Conservation (phyloP, 2,888 invertebrate species). For the Elaeidobius kamerunicus region DNA sequence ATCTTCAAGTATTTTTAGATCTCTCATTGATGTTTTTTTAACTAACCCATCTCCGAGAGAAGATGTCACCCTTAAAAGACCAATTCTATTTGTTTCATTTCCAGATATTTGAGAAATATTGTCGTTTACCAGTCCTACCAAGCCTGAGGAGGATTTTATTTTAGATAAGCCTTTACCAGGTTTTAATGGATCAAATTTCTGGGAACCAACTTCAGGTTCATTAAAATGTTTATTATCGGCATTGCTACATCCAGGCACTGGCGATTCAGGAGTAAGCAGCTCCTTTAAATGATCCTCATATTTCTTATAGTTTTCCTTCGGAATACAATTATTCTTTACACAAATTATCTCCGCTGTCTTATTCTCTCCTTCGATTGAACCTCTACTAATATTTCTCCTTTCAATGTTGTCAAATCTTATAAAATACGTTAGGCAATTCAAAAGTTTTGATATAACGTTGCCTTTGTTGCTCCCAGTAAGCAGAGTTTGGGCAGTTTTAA, state of each 20-base stretch:
- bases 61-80: slow-evolving; percentile 4
- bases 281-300: slow-evolving; percentile 44
- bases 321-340: slow-evolving; percentile 41
- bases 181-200: slow-evolving; percentile 62
- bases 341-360: slow-evolving; percentile 44
- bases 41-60: slow-evolving; percentile 3
- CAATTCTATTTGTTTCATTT: neutral
- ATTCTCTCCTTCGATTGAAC: slow-evolving; percentile 41
- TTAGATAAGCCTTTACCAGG: slow-evolving; percentile 60
- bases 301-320: slow-evolving; percentile 44
- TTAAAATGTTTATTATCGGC: neutral
- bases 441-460: slow-evolving; percentile 64
- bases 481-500: slow-evolving; percentile 75
- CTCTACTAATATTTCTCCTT: slow-evolving; percentile 40
- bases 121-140: slow-evolving; percentile 1
- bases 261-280: slow-evolving; percentile 30
- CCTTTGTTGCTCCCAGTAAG: slow-evolving; percentile 68
- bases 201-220: too few relatives aligned
- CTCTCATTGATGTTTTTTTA: neutral
- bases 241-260: slow-evolving; percentile 6
- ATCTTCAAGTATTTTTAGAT: slow-evolving; percentile 2
- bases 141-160: slow-evolving; percentile 5
- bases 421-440: slow-evolving; percentile 82
- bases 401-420: slow-evolving; percentile 73
- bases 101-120: neutral